Conservation (phyloP, 2,888 invertebrate genomes). For the Agriopis aurantiaria region DNA sequence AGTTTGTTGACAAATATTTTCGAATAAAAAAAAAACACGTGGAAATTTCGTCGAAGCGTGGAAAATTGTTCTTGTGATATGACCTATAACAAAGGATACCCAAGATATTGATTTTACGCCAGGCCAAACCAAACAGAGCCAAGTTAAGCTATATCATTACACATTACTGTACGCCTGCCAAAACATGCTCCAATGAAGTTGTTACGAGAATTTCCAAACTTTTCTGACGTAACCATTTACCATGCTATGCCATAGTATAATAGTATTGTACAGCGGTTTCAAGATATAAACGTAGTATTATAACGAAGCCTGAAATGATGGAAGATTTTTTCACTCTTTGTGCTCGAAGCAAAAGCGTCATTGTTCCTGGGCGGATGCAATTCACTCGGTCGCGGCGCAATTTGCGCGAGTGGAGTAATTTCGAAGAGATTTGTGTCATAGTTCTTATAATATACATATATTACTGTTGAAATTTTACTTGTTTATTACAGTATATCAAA, state of each 20-base stretch:
- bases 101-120: conserved; percentile 31
- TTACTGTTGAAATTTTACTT: too few relatives aligned
- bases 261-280: conserved; percentile 24
- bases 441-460: conserved; percentile 23
- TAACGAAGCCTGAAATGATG: conserved; percentile 76
- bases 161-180: conserved; percentile 23
- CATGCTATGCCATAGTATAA: not conserved
- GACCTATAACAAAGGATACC: conserved; percentile 21
- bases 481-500: too few relatives aligned
- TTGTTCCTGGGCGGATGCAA: conserved; percentile 85
- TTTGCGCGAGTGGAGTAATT: conserved; percentile 83
- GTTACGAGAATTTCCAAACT: conserved; percentile 13
- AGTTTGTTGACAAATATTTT: too few relatives aligned
- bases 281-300: conserved; percentile 58
- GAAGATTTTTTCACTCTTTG: conserved; percentile 69
- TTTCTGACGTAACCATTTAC: conserved; percentile 3
- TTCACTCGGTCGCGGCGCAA: conserved; percentile 82
- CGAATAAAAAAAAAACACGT: too few relatives aligned
- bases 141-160: conserved; percentile 22
- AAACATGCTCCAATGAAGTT: conserved; percentile 23
- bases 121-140: conserved; percentile 26
- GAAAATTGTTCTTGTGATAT: conserved; percentile 10
- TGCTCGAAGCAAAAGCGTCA: conserved; percentile 76
- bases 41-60: too few relatives aligned
- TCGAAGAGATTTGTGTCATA: conserved; percentile 74